Evolutionary conservation across 2,888 invertebrate genomes (phyloP).

Genomic region (Halictus ligatus): DNA sequence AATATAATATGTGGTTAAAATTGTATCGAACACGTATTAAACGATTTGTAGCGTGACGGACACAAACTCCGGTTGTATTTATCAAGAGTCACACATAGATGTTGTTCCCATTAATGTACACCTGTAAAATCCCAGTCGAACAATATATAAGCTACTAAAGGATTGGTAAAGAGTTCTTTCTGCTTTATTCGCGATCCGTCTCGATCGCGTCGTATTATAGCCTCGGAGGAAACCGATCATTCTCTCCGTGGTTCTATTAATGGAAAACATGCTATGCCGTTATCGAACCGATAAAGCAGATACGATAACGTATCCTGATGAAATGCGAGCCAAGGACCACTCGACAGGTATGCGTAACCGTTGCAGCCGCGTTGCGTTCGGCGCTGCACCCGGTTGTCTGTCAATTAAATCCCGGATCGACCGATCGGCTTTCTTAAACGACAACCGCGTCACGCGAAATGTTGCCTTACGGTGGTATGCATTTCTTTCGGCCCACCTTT

Average conservation of each 20-base stretch:
- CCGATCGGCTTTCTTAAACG: conserved; percentile 42
- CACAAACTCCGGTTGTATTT: conserved; percentile 56
- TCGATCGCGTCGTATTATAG: not conserved
- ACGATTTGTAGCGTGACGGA: conserved; percentile 64
- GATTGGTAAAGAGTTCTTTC: conserved; percentile 59
- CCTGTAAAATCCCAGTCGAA: conserved; percentile 76
- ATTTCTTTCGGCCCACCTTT: conserved; percentile 67
- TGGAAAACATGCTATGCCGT: not conserved
- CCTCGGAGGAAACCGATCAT: not conserved
- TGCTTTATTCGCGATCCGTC: conserved; percentile 31
- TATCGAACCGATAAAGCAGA: not conserved
- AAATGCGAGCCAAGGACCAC: not conserved
- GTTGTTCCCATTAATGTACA: conserved; percentile 78
- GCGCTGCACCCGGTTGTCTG: conserved; percentile 46
- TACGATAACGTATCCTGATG: not conserved
- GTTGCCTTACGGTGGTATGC: conserved; percentile 63
- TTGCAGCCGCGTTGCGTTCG: conserved; percentile 25
- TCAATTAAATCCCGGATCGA: conserved; percentile 49
- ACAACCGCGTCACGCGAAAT: conserved; percentile 51
- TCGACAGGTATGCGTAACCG: conserved; percentile 25
- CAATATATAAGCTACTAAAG: conserved; percentile 77
- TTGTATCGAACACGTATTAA: conserved; percentile 65
- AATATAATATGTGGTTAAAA: conserved; percentile 58
- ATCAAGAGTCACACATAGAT: conserved; percentile 72
- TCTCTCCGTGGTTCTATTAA: not conserved